These are phyloP conservation scores for Oscheius sp. DNA, from an alignment of 2,888 invertebrate species.

Conservation along the genomic window DNA sequence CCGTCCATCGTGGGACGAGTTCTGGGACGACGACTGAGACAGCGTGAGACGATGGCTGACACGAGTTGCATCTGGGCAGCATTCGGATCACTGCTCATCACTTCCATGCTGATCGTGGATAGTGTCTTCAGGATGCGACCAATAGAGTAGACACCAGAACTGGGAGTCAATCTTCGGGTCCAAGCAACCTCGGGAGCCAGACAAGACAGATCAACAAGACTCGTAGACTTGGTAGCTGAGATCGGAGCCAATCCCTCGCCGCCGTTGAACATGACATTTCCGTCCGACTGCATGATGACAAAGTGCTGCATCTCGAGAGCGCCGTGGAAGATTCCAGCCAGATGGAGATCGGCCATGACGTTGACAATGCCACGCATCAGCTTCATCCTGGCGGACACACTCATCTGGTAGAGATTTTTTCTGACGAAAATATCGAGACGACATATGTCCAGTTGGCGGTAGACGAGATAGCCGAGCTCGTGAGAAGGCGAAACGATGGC, in stretches of 20 bases:
- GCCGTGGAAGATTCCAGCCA: conserved; percentile 26
- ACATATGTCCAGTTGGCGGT: conserved; percentile 6
- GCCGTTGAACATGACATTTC: conserved; percentile 9
- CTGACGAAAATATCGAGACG: neutral
- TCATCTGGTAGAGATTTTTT: neutral
- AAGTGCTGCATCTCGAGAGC: conserved; percentile 24
- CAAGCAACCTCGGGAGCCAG: conserved; percentile 31
- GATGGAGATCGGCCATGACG: conserved; percentile 29
- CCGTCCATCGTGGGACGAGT: conserved; percentile 27
- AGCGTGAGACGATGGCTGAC: neutral
- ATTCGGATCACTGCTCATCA: conserved; percentile 11
- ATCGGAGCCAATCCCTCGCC: conserved; percentile 19
- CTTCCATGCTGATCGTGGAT: neutral
- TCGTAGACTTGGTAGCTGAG: neutral
- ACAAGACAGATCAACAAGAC: neutral
- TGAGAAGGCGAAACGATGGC: neutral
- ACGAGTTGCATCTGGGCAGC: neutral
- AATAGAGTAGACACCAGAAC: conserved; percentile 10
- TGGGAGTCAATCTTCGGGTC: conserved; percentile 17
- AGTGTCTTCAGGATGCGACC: conserved; percentile 17
- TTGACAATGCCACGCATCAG: conserved; percentile 5
- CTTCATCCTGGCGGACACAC: conserved; percentile 10
- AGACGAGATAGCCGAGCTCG: conserved; percentile 30
- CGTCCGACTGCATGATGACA: conserved; percentile 5
- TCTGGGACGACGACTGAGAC: conserved; percentile 4